A percentile compares a stretch with the other conserved stretches of the same genome.
Evolutionary conservation across 2,113 vertebrate genomes (phyloP).

Genomic region (Mungos mungo): DNA sequence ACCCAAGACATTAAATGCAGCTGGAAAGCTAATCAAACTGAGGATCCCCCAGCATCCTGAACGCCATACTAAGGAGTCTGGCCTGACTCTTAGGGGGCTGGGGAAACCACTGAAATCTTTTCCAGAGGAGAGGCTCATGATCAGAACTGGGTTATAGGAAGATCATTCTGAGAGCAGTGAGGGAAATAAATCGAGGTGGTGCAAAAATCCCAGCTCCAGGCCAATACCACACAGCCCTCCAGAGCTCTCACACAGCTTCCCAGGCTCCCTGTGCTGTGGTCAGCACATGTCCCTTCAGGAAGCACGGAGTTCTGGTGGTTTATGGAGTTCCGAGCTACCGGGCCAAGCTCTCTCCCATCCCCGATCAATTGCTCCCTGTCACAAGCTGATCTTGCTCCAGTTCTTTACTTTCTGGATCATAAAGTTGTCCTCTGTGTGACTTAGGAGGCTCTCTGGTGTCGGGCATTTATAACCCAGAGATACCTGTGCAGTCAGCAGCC

Average conservation of each 20-base stretch:
- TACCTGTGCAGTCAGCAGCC: conserved; percentile 54
- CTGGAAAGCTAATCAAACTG: background rate
- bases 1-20: background rate
- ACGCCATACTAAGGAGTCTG: background rate
- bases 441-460: conserved; percentile 68
- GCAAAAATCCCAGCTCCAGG: background rate
- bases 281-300: background rate
- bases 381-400: conserved; percentile 66
- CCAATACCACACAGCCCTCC: too few species aligned
- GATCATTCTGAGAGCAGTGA: background rate
- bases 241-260: background rate
- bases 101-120: background rate
- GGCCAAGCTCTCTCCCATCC: conserved; percentile 26
- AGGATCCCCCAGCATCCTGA: background rate
- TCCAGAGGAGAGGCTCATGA: background rate
- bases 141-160: background rate
- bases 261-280: background rate
- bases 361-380: conserved; percentile 73
- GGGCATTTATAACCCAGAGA: conserved; percentile 67
- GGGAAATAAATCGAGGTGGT: background rate
- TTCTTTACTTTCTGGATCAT: conserved; percentile 80
- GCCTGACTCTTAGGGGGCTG: background rate
- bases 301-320: background rate
- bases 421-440: conserved; percentile 77
- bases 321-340: conserved; percentile 62